Percentiles rank a stretch among this genome's conserved stretches.
phyloP scores from a whole-genome alignment of 2,113 vertebrate species.

The Dromas ardeola region DNA sequence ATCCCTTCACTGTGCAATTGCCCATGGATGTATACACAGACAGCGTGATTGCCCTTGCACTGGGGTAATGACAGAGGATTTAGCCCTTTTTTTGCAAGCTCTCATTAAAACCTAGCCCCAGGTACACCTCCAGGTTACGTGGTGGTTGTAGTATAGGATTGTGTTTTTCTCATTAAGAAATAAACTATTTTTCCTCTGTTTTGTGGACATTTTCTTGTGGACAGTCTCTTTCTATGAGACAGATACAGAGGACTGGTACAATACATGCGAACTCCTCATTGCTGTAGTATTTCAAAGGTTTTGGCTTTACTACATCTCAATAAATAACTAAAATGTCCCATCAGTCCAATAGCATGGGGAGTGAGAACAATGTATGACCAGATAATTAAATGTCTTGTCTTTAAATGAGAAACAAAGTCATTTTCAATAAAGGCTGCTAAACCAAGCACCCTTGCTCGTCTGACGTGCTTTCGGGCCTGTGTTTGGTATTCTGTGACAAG shows the following conservation, averaged over 20 bases:
- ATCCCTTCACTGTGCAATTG: neutral
- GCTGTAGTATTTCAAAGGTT: neutral
- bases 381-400: constrained; percentile 28
- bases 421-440: neutral
- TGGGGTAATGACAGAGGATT: neutral
- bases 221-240: neutral
- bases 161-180: neutral
- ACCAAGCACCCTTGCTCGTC: neutral
- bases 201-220: neutral
- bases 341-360: neutral
- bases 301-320: neutral
- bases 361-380: neutral
- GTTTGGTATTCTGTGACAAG: neutral
- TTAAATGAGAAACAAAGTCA: neutral
- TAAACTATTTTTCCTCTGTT: neutral
- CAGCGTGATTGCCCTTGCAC: neutral
- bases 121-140: neutral
- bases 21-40: neutral
- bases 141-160: neutral
- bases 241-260: neutral
- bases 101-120: neutral
- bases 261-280: neutral
- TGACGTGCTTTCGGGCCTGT: neutral
- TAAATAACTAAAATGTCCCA: neutral
- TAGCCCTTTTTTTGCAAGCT: neutral